Conservation (phyloP, 2,113 vertebrate genomes). For the Collichthys lucidus region DNA sequence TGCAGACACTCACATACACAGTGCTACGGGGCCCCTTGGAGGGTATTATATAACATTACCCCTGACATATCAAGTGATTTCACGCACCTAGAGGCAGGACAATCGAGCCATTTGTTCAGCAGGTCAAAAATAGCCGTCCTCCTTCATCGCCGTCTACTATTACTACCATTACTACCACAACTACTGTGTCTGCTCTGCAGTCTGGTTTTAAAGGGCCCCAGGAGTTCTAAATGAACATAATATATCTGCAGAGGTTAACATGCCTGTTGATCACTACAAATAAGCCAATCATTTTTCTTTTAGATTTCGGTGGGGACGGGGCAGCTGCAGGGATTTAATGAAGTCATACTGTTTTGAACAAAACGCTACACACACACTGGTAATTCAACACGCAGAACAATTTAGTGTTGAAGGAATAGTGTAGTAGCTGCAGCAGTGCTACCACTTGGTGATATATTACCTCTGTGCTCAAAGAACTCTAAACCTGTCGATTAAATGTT, state of each 20-base stretch:
- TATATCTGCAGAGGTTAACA: conserved; percentile 45
- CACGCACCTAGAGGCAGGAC: conserved; percentile 75
- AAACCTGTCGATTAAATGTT: conserved; percentile 45
- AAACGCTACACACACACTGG: conserved; percentile 20
- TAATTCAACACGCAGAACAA: conserved; percentile 13
- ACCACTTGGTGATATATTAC: conserved; percentile 40
- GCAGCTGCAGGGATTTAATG: conserved; percentile 25
- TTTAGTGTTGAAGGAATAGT: conserved; percentile 35
- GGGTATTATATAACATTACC: conserved; percentile 77
- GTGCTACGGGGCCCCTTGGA: conserved; percentile 45
- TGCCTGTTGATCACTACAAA: conserved; percentile 25
- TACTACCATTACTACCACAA: conserved; percentile 61
- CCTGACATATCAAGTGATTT: conserved; percentile 81
- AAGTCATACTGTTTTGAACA: conserved; percentile 36
- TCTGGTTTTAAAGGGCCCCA: conserved; percentile 25
- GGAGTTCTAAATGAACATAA: conserved; percentile 23
- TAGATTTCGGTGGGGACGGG: not conserved
- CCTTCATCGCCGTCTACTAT: conserved; percentile 61
- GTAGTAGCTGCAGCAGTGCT: not conserved
- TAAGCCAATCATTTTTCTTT: not conserved
- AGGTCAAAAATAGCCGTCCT: conserved; percentile 74
- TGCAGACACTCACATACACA: conserved; percentile 13
- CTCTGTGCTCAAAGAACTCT: conserved; percentile 1
- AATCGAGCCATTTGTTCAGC: conserved; percentile 78
- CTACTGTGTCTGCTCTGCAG: conserved; percentile 29